Evolutionary conservation across 1,140 invertebrate species (phyloP), one percentile per base, ranked within the genome.

Genomic region (Drosophila kepulauana): DNA sequence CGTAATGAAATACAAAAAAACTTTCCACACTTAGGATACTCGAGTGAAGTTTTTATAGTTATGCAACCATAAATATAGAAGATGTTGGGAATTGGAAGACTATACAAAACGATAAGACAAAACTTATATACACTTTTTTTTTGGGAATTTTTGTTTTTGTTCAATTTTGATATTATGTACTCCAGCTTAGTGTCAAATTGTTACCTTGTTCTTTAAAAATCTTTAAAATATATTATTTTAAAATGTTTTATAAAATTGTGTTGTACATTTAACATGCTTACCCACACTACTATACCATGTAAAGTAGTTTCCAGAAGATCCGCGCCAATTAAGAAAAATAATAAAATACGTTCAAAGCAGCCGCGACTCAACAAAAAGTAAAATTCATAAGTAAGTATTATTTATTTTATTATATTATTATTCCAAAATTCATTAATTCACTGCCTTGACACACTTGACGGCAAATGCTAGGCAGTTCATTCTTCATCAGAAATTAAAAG

Each of bases 341-440:
- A 95, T 93, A 95, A 95, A 92, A 95, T 94, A 76, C 92, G 92
- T 52, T 94, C 94, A 62, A 95, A 94, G 91, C 94, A 96, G 91
- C 94, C 95, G 59, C 95, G 96, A 92, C 96, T 96, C 90, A 96
- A 96, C 52, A 97, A 97, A 94, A 97, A 94, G 96, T 97, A 54
- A 97, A 97, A 94, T 97, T 97, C 92, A 96, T 97, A 93, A 96
- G 96, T 97, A 94, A 97, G 96, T 97, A 94, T 45, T 25, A 25
- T 25, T 25, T 25, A 25, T 25, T 25, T 4, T 25, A 25, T 25
- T 56, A 74, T 8, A 57, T 46, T 61, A 48, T 8, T 33, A 49
- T 33, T n/a, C 16, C n/a, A 13, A 41, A 41, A 41, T 41, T n/a
- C 30, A 33, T 33, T 33, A 3, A 25, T 25, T 25, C 20, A 25